Evolutionary conservation across 30 jellyfish, hydroid and myxozoan species (phyloP).

Genomic region (Hydractinia echinata): DNA sequence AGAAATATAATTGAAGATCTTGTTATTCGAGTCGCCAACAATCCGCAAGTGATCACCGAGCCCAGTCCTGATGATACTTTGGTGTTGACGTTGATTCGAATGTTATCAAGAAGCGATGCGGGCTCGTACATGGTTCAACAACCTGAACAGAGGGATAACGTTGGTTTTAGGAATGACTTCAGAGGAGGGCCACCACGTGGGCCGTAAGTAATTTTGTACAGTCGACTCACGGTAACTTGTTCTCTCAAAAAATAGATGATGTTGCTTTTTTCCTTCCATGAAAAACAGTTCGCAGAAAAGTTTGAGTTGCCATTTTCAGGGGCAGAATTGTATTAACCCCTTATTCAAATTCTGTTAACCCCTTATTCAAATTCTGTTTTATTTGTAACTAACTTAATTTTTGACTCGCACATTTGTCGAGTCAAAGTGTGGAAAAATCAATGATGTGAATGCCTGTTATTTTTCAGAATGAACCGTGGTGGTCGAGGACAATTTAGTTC

Average conservation of each 20-base stretch:
- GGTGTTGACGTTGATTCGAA: conserved; percentile 33
- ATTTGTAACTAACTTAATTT: too few relatives aligned
- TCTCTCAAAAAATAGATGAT: too few relatives aligned
- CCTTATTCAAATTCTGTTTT: too few relatives aligned
- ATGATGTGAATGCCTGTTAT: not conserved
- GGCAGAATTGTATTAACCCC: too few relatives aligned
- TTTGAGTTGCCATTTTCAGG: too few relatives aligned
- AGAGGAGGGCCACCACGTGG: conserved; percentile 11
- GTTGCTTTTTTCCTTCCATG: too few relatives aligned
- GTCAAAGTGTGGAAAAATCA: not conserved
- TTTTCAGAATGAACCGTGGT: conserved; percentile 11
- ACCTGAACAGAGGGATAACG: not conserved
- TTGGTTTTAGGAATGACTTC: not conserved
- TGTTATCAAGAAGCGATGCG: conserved; percentile 78
- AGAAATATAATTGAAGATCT: conserved; percentile 71
- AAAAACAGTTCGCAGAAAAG: too few relatives aligned
- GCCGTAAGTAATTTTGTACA: not conserved
- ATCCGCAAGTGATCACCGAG: conserved; percentile 53
- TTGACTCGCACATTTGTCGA: too few relatives aligned
- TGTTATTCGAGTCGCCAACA: conserved; percentile 61
- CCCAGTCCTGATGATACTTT: conserved; percentile 45
- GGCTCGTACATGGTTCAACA: conserved; percentile 33
- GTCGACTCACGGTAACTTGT: too few relatives aligned
- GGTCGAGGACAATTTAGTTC: not conserved
- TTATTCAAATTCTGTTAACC: too few relatives aligned